Conservation (phyloP, 2,797 vertebrate species). For the Chanos chanos region DNA sequence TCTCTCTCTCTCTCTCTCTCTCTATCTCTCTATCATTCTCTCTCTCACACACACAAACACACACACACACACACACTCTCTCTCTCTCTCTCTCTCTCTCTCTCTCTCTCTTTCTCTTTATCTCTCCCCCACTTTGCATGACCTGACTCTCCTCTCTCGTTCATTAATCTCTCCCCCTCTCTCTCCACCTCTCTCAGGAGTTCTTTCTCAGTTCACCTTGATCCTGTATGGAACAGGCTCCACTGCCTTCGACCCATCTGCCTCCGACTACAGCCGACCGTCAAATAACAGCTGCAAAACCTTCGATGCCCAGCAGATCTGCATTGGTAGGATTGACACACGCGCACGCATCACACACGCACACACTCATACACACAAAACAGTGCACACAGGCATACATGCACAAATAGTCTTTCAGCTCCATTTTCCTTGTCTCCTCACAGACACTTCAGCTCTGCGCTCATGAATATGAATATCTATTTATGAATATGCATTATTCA, state of each 20-base stretch:
- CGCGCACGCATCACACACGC: background rate
- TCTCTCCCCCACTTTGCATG: background rate
- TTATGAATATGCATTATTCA: slow-evolving; percentile 30
- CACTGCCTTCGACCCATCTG: slow-evolving; percentile 67
- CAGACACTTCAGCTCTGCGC: background rate
- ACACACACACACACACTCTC: background rate
- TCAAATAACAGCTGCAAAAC: slow-evolving; percentile 95
- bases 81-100: slow-evolving; percentile 19
- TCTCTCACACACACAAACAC: background rate
- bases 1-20: slow-evolving; percentile 27
- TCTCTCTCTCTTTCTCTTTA: slow-evolving; percentile 6
- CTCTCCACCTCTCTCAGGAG: slow-evolving; percentile 69
- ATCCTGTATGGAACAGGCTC: slow-evolving; percentile 87
- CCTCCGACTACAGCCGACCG: slow-evolving; percentile 71
- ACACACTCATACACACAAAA: background rate
- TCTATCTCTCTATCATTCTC: background rate
- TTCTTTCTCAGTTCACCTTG: slow-evolving; percentile 88
- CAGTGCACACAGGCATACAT: background rate
- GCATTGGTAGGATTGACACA: slow-evolving; percentile 78
- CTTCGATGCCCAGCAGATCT: slow-evolving; percentile 88
- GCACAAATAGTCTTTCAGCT: background rate
- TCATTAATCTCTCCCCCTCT: background rate
- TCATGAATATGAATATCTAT: slow-evolving; percentile 35
- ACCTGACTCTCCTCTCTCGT: background rate
- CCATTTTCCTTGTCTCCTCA: background rate